Evolutionary conservation across 2,888 invertebrate species (phyloP).

Genomic region (Tetanocera ferruginea): DNA sequence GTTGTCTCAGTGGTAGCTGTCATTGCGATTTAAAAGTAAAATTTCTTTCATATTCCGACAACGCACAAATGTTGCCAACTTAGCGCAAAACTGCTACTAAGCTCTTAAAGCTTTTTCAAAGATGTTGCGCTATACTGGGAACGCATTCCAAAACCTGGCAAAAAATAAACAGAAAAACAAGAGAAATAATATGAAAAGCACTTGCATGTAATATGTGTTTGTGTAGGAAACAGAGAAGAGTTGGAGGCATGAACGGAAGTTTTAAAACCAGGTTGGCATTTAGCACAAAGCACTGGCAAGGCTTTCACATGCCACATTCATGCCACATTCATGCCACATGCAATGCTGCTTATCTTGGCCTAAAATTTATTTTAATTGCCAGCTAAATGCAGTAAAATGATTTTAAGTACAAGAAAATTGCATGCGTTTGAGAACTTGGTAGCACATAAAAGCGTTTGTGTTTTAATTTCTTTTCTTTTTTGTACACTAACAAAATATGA

Average conservation of each 20-base stretch:
- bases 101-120: too few relatives aligned
- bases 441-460: conserved; percentile 53
- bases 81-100: too few relatives aligned
- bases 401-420: conserved; percentile 61
- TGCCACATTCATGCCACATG: conserved; percentile 10
- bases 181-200: too few relatives aligned
- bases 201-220: background rate
- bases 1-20: too few relatives aligned
- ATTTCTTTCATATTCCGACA: too few relatives aligned
- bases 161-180: too few relatives aligned
- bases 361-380: conserved; percentile 59
- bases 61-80: too few relatives aligned
- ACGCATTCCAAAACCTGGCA: too few relatives aligned
- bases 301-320: background rate
- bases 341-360: conserved; percentile 18
- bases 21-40: too few relatives aligned
- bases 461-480: background rate
- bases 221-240: background rate
- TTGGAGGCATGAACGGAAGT: background rate
- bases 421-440: conserved; percentile 62
- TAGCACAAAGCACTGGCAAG: background rate
- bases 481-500: too few relatives aligned
- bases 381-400: conserved; percentile 65
- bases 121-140: too few relatives aligned
- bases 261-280: background rate